Base-by-base conservation (phyloP, 1,140 invertebrate genomes). In the Temnothorax nylanderi region DNA sequence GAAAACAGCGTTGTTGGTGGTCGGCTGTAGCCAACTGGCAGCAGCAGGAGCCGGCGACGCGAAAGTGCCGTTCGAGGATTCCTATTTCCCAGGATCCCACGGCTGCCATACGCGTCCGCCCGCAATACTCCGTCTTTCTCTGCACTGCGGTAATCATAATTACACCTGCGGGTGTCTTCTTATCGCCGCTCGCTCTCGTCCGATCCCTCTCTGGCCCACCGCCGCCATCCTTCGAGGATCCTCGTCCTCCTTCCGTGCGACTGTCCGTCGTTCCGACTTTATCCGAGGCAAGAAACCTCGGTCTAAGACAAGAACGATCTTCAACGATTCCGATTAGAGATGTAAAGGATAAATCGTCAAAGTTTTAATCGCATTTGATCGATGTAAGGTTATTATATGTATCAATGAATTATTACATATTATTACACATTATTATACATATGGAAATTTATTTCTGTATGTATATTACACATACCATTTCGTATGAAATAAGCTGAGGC, bases 91-190 rank as follows among this genome's bases (percentile, higher is more conserved):
- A 94, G 87, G 89, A 93, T 94, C 94, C 93, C 93, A 90, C 81
- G 86, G 77, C 94, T 94, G 93, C 93, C 93, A 94, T 94, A 94
- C 94, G 93, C 93, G 92, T 90, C 80, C n/a, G 69, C 81, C 88
- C 90, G 93, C 92, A 93, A 93, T 93, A 91, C 90, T 92, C 91
- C 91, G 90, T 93, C 93, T 93, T 92, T 93, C 91, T 92, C 90
- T 90, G 93, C 93, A 94, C 89, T 93, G 93, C 90, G 92, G 93
- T 93, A 94, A 94, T 94, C 94, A 94, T 94, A 94, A 94, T 94
- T 94, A 94, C 93, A 94, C 93, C 93, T 93, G 93, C 92, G 93
- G 93, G 93, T 94, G 92, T 91, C 93, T 94, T 94, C 93, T 94
- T 94, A 94, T 94, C 93, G 91, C 87, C 75, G 89, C 90, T 85